Evolutionary conservation across 2,113 vertebrate genomes (phyloP).

Genomic region (Geococcyx californianus): DNA sequence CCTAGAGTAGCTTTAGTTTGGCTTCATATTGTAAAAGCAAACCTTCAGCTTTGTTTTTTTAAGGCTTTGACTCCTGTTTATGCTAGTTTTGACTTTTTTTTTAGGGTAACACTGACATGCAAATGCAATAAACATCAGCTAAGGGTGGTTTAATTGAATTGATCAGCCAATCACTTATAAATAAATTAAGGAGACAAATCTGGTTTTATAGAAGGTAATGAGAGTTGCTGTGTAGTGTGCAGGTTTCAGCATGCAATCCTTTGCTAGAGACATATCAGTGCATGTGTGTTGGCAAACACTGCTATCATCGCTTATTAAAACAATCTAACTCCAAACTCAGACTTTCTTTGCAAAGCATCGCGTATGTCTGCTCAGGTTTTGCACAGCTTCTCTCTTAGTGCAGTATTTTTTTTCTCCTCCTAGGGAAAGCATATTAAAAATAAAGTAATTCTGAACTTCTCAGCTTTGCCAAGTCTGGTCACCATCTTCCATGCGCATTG

Average conservation of each 20-base stretch:
- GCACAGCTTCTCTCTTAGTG: background rate
- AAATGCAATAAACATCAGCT: background rate
- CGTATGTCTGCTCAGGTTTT: background rate
- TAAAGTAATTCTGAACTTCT: background rate
- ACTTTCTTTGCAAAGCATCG: background rate
- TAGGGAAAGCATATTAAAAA: background rate
- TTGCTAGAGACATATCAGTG: background rate
- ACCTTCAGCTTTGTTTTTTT: background rate
- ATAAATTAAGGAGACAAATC: background rate
- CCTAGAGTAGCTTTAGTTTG: background rate
- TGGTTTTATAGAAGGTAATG: background rate
- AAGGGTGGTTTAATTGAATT: background rate
- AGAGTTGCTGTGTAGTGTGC: background rate
- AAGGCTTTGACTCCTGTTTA: background rate
- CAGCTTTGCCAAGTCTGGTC: accelerated
- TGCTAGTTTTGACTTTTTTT: background rate
- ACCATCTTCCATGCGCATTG: background rate
- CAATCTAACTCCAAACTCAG: background rate
- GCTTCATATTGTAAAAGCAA: background rate
- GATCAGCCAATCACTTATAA: background rate
- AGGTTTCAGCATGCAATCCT: background rate
- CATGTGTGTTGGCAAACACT: background rate
- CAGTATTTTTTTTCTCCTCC: background rate
- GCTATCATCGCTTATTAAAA: background rate
- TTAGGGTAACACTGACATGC: background rate